Evolutionary conservation across 2,797 vertebrate species (phyloP), one percentile per base, ranked within the genome.

Genomic region (Chelidonichthys spinosus): DNA sequence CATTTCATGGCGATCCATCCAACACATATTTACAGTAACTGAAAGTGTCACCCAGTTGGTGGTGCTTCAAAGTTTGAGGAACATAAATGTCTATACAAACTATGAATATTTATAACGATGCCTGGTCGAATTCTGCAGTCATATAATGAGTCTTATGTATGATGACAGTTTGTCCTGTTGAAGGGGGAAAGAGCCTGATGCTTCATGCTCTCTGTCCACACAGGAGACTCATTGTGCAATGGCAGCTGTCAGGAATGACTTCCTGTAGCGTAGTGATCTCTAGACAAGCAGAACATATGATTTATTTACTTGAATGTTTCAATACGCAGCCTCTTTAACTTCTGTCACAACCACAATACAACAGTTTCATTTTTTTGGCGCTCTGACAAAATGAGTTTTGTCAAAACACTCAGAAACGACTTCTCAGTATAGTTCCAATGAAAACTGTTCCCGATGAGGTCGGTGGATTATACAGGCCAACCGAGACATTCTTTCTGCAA

Each of bases 401-500:
- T 33, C 53, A 71, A 72, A 72, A 33, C 43, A 64, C 63, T 66
- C 52, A 69, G 62, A 64, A 80, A 78, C 64, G 63, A 73, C 68
- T 65, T 76, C 40, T 69, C 59, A 78, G 82, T 54, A 62, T 18
- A 61, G 67, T 63, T 86, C 82, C 82, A 84, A 85, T 73, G 36
- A 73, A 84, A 85, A 76, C 72, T 63, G 62, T 43, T 76, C 78
- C 32, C 50, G 44, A 18, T 72, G 70, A 78, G 70, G 81, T 83
- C 64, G 82, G 81, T 82, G 78, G 80, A 84, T 68, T 76, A 75
- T 76, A 40, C 63, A 50, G 60, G 54, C 55, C 53, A 35, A 74
- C 86, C 63, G 11, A 63, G 65, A 59, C 76, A 85, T 82, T 82
- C 82, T 73, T 82, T 77, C 81, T 81, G 72, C 55, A 79, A 90